Evolutionary conservation across 2,888 invertebrate species (phyloP).

Genomic region (Cataglyphis cursor): DNA sequence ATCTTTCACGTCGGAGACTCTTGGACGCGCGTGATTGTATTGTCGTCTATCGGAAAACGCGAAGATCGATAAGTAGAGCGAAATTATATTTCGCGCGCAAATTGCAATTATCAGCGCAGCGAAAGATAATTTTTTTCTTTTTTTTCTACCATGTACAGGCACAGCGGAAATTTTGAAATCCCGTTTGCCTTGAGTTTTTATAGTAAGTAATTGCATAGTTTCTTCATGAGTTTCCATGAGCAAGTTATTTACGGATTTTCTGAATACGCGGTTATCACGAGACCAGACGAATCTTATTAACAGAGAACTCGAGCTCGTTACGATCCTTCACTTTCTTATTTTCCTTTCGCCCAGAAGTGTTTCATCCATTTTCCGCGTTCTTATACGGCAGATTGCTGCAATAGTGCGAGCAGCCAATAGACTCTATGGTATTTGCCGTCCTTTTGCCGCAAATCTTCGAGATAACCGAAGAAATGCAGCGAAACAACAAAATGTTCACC

Average conservation of each 20-base stretch:
- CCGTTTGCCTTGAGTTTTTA: constrained; percentile 17
- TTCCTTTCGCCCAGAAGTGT: constrained; percentile 51
- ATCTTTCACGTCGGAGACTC: neutral
- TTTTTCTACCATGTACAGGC: too few species aligned
- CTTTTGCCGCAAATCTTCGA: neutral
- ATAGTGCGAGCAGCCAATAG: constrained; percentile 25
- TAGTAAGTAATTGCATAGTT: constrained; percentile 32
- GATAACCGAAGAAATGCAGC: constrained; percentile 25
- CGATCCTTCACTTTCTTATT: constrained; percentile 68
- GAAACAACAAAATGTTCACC: constrained; percentile 44
- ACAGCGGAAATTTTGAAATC: neutral
- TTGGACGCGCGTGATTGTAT: neutral
- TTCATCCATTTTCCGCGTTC: constrained; percentile 53
- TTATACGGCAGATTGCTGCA: constrained; percentile 37
- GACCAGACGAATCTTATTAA: constrained; percentile 67
- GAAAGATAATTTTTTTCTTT: neutral
- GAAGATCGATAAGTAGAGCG: neutral
- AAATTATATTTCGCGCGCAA: neutral
- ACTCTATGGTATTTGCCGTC: constrained; percentile 31
- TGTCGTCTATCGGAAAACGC: constrained; percentile 8
- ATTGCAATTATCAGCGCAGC: constrained; percentile 8
- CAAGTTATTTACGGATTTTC: constrained; percentile 49
- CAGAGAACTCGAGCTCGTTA: constrained; percentile 68
- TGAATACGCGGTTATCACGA: constrained; percentile 49
- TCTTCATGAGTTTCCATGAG: constrained; percentile 8